A percentile compares a stretch with the other conserved stretches of the same genome.
phyloP scores from a whole-genome alignment of 2,888 invertebrate species.

The Xestia rhomboidea region DNA sequence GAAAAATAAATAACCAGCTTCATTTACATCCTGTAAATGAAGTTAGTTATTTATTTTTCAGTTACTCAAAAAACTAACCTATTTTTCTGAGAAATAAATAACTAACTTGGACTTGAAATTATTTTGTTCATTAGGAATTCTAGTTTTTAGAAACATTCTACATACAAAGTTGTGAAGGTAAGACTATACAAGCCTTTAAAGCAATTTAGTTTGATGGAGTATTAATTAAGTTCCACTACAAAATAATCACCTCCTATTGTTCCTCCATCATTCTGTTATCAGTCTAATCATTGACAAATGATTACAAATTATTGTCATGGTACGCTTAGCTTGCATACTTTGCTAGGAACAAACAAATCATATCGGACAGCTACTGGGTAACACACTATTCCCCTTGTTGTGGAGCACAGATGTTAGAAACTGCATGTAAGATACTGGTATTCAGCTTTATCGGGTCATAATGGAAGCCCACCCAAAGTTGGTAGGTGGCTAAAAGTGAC shows the following conservation, averaged over 20 bases:
- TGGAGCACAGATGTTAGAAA: background rate
- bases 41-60: too few relatives aligned
- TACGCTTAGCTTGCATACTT: background rate
- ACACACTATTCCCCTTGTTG: background rate
- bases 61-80: too few relatives aligned
- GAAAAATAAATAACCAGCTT: too few relatives aligned
- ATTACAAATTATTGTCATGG: background rate
- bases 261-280: background rate
- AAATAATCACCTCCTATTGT: slow-evolving; percentile 1
- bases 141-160: too few relatives aligned
- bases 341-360: background rate
- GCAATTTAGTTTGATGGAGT: background rate
- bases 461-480: background rate
- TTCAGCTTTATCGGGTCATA: background rate
- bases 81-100: too few relatives aligned
- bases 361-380: background rate
- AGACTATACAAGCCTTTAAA: background rate
- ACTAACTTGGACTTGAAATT: too few relatives aligned
- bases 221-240: background rate
- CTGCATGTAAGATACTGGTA: background rate
- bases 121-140: too few relatives aligned
- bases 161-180: too few relatives aligned
- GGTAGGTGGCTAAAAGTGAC: background rate
- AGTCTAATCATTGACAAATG: background rate
- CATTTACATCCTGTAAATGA: too few relatives aligned